Conservation (phyloP, 2,888 invertebrate species). For the Resseliella maxima region DNA sequence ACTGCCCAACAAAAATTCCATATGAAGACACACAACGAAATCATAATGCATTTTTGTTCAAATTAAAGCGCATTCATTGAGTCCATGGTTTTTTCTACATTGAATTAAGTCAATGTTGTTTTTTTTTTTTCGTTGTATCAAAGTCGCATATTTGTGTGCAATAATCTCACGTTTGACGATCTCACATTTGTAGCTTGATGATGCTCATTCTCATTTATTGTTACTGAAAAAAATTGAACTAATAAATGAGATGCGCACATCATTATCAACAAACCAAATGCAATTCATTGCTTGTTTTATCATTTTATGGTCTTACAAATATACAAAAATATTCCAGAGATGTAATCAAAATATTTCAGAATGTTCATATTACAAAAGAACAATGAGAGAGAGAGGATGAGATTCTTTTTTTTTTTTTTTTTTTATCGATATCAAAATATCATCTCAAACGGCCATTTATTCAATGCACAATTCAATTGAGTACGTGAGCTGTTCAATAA, state of each 20-base stretch:
- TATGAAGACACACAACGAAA: not conserved
- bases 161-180: no score
- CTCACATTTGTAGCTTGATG: not conserved
- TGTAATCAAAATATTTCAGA: slow-evolving; percentile 13
- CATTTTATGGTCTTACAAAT: not conserved
- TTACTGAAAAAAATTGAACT: slow-evolving; percentile 23
- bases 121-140: not conserved
- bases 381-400: no score
- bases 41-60: not conserved
- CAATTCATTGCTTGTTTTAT: not conserved
- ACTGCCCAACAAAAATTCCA: not conserved
- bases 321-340: not conserved
- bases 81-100: no score
- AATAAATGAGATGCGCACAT: slow-evolving; percentile 3
- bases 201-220: not conserved
- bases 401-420: no score
- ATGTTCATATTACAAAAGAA: not conserved
- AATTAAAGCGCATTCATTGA: not conserved
- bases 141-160: not conserved
- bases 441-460: not conserved
- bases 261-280: not conserved
- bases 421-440: slow-evolving; percentile 26
- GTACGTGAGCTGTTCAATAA: not conserved
- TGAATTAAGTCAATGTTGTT: no score
- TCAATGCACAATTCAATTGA: slow-evolving; percentile 19